These are phyloP conservation scores for Pachyramphus minor DNA, from an alignment of 2,113 vertebrate genomes.

Conservation along the genomic window DNA sequence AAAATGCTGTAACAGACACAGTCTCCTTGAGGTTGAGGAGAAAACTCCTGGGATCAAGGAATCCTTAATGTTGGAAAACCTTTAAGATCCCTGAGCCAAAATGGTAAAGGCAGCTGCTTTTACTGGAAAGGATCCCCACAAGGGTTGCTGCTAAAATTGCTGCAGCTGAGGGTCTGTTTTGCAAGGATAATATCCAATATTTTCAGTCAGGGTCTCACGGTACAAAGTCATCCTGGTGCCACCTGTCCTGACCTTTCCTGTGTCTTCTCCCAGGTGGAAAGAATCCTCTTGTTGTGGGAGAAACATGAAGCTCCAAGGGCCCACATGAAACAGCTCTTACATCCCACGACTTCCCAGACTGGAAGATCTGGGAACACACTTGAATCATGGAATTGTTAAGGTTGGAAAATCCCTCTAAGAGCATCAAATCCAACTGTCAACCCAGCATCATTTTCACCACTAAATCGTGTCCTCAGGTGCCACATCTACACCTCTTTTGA, in stretches of 20 bases:
- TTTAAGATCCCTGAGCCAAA: neutral
- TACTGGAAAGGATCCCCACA: neutral
- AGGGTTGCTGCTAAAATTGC: neutral
- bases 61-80: neutral
- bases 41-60: neutral
- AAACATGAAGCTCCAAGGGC: accelerated
- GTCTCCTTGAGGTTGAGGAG: neutral
- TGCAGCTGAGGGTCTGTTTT: accelerated
- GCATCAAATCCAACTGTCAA: too few relatives aligned
- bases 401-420: neutral
- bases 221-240: neutral
- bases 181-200: neutral
- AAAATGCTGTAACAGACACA: neutral
- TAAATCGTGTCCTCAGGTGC: neutral
- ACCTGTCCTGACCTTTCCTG: neutral
- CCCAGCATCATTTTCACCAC: neutral
- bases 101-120: neutral
- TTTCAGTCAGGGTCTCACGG: neutral
- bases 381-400: neutral
- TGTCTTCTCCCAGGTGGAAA: neutral
- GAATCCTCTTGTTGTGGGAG: neutral
- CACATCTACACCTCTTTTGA: neutral
- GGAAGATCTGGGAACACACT: too few relatives aligned
- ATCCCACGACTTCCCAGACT: neutral
- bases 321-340: too few relatives aligned